Base-by-base conservation (phyloP, 2,113 vertebrate species). In the Rattus rattus region DNA sequence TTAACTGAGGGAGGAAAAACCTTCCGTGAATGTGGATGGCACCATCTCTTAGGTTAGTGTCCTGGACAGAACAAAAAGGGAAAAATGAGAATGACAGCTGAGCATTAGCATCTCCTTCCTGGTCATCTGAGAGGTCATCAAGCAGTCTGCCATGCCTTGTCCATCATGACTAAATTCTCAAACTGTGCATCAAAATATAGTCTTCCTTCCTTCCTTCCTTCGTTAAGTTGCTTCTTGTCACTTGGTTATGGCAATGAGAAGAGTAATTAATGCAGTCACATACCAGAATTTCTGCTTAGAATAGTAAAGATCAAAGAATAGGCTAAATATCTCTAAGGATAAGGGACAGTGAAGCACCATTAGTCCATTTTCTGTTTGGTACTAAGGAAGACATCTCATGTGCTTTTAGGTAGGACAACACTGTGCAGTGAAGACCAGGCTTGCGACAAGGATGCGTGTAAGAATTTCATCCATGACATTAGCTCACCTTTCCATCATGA, bases 401-500 rank as follows among this genome's bases (percentile, higher is more conserved):
- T 77, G 43, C 49, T 93, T 93, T 65, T 36, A 91, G 22, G 39
- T 90, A 59, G 95, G 73, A 88, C 39, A 56, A 63, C 56, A 24
- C n/a, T 81, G 43, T 47, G 30, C 84, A 73, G 36, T 79, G 52
- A 95, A 94, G 56, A 94, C 33, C 16, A 16, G 77, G 67, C 67
- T 67, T 59, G 19, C 10, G 28, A 67, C 56, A 76, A 92, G 59
- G 83, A 52, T 67, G 13, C 52, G 16, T 54, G 28, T 54, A n/a
- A 77, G 28, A 67, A 0, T 61, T 95, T 94, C 30, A 61, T 19
- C 2, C 83, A 61, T n/a, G 72, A 91, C 13, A 13, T 69, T 79
- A 49, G 54, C 97, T 97, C 98, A 99, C 99, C 99, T 99, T 99
- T 97, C 99, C 99, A 13, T 98, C 91, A 3, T 99, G 99, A 93